Evolutionary conservation across 2,888 invertebrate genomes (phyloP).

Genomic region (Eupsilia transversa): DNA sequence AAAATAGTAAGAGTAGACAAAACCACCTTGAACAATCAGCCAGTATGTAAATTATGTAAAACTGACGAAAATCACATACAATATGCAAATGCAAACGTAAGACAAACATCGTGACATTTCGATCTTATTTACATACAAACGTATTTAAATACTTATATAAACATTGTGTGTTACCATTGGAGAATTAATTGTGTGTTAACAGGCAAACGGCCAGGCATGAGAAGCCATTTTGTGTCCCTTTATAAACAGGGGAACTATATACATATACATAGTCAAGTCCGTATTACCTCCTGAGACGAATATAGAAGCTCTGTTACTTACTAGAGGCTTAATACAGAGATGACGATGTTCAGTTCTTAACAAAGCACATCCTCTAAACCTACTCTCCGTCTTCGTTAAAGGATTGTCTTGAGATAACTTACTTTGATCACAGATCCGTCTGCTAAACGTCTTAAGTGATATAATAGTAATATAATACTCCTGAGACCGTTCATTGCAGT

Average conservation of each 20-base stretch:
- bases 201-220: not conserved
- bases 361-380: not conserved
- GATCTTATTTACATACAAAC: conserved; percentile 35
- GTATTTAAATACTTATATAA: conserved; percentile 12
- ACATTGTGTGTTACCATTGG: conserved; percentile 12
- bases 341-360: not conserved
- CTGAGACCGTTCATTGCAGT: not conserved
- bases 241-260: not conserved
- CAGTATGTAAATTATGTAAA: conserved; percentile 16
- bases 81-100: conserved; percentile 14
- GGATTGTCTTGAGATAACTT: not conserved
- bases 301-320: not conserved
- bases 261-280: not conserved
- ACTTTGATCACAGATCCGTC: not conserved
- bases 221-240: not conserved
- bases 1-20: conserved; percentile 2
- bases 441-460: not conserved
- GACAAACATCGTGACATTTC: conserved; percentile 24
- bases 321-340: not conserved
- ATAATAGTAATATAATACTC: too few relatives aligned
- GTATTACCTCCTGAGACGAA: too few relatives aligned
- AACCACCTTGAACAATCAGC: conserved; percentile 5
- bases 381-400: too few relatives aligned
- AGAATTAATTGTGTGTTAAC: conserved; percentile 7
- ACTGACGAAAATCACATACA: conserved; percentile 1